Base-by-base conservation (phyloP, 2,797 vertebrate genomes). In the Pangasius krempfi region DNA sequence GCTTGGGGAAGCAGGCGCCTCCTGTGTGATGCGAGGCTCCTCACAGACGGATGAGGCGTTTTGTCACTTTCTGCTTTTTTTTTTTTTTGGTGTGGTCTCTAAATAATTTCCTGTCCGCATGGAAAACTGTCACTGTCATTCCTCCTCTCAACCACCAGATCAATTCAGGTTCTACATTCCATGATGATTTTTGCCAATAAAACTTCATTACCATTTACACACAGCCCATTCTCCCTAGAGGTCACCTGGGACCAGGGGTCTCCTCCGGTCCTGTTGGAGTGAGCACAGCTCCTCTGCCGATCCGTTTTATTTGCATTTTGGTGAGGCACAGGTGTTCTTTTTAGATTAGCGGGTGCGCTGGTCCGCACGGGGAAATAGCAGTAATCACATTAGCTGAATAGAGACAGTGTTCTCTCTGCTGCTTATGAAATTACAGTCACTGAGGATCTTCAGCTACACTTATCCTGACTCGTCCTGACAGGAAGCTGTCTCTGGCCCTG, bases 341-440 rank as follows among this genome's bases (percentile, higher is more conserved):
- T 95, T 94, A 96, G 96, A 97, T 97, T 96, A 96, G 93, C 93
- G 92, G 70, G 94, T 92, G 93, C 87, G 88, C 91, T 94, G 93
- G 91, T 93, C 92, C 90, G 87, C 91, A 90, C 87, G 83, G 91
- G 90, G 91, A 93, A 93, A 91, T 91, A 91, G 90, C 92, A 94
- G 91, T 96, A 97, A 96, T 96, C 95, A 94, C 93, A 95, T 97
- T 96, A 96, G 94, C 91, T 73, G 92, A 93, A 95, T 92, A 96
- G 93, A 95, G 92, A 89, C 93, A 92, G 85, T 89, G 91, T 92
- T 93, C 94, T 93, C 89, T 94, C 91, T 27, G 50, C 70, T 66
- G 68, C 68, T 94, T 91, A 94, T 94, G 93, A 96, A 97, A 97
- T 96, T 92, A 58, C 93, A 95, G 90, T 91, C 86, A 30, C 94